phyloP scores from a whole-genome alignment of 1,140 invertebrate genomes.

The Zaprionus nigranus region DNA sequence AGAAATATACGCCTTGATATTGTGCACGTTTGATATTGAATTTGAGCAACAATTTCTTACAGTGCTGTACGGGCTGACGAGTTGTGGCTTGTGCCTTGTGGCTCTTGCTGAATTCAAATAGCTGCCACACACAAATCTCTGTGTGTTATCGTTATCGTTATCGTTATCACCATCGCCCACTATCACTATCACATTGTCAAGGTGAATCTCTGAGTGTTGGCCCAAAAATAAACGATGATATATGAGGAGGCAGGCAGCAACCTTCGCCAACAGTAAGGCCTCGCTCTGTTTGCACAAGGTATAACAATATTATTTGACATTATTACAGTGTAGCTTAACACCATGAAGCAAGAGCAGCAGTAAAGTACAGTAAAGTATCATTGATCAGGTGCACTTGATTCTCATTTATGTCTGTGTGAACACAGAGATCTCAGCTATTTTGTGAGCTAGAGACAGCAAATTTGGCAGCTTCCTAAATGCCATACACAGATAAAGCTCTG shows the following conservation, averaged over 20 bases:
- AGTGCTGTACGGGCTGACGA: neutral
- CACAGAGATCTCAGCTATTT: too few relatives aligned
- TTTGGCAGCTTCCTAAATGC: too few relatives aligned
- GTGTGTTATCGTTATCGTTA: slow-evolving; percentile 2
- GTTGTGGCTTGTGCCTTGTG: neutral
- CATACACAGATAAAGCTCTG: too few relatives aligned
- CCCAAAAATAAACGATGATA: slow-evolving; percentile 35
- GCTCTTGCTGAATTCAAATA: neutral
- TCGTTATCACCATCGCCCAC: slow-evolving; percentile 13
- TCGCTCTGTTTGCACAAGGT: neutral
- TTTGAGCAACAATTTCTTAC: neutral
- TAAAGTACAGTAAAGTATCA: neutral
- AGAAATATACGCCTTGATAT: neutral
- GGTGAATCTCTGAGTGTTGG: slow-evolving; percentile 47
- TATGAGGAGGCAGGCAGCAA: slow-evolving; percentile 20
- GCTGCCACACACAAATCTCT: neutral
- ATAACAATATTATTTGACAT: neutral
- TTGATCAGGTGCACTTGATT: too few relatives aligned
- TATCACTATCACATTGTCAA: slow-evolving; percentile 50
- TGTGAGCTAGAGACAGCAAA: too few relatives aligned
- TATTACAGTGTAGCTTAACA: neutral
- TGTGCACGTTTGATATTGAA: neutral
- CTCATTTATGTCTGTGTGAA: too few relatives aligned
- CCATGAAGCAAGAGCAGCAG: too few relatives aligned
- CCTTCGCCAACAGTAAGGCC: neutral